Percentiles rank a stretch among this genome's conserved stretches.
These are phyloP conservation scores for Glaucidium brasilianum DNA, from an alignment of 2,113 vertebrate genomes.

Conservation along the genomic window DNA sequence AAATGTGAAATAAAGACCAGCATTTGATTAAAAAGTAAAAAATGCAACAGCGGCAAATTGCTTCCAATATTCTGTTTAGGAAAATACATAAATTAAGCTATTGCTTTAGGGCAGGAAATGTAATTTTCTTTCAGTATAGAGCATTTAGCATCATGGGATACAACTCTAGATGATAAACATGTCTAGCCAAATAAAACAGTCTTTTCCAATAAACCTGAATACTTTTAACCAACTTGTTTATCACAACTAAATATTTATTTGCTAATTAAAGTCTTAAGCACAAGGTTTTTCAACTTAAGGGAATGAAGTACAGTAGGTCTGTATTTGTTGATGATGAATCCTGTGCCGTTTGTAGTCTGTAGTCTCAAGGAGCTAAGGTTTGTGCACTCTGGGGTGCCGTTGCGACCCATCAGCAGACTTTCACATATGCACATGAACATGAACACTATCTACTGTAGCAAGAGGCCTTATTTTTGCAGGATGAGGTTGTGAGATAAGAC, in stretches of 20 bases:
- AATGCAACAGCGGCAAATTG: neutral
- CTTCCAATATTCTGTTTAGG: neutral
- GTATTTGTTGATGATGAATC: neutral
- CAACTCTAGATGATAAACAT: neutral
- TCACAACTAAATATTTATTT: neutral
- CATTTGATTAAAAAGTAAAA: constrained; percentile 7
- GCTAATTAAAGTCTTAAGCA: neutral
- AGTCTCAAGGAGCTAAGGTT: neutral
- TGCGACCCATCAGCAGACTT: neutral
- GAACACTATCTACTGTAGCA: accelerated
- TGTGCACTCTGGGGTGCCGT: accelerated
- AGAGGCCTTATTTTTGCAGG: no score
- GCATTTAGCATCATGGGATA: neutral
- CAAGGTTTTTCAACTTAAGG: neutral
- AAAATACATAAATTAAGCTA: constrained; percentile 7
- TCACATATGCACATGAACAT: accelerated
- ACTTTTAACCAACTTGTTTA: constrained; percentile 3
- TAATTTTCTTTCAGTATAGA: constrained; percentile 31
- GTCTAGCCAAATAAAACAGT: neutral
- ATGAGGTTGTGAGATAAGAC: no score
- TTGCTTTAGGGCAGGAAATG: constrained; percentile 36
- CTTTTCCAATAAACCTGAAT: neutral
- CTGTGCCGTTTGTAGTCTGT: neutral
- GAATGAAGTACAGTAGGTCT: neutral
- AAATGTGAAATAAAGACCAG: neutral